phyloP scores from a whole-genome alignment of 2,797 vertebrate genomes.

The Notoglanidium macrostoma region DNA sequence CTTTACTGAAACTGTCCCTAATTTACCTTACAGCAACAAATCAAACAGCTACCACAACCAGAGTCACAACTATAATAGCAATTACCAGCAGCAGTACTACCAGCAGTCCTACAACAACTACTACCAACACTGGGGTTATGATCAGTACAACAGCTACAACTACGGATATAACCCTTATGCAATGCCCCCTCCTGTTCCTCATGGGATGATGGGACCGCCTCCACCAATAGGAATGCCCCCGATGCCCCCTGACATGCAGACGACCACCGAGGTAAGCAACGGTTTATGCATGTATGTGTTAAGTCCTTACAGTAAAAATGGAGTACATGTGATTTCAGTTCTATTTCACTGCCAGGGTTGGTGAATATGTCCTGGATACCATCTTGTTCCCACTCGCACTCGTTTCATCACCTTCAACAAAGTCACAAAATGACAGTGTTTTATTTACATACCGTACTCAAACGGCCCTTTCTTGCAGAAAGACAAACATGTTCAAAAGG shows the following conservation, averaged over 20 bases:
- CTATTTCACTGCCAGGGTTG: not conserved
- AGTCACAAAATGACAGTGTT: not conserved
- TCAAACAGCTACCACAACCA: constrained; percentile 78
- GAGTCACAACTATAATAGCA: constrained; percentile 74
- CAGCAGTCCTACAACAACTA: constrained; percentile 72
- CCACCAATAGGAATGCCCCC: constrained; percentile 77
- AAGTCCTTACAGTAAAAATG: not conserved
- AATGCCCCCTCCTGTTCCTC: constrained; percentile 77
- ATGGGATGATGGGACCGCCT: constrained; percentile 75
- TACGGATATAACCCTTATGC: constrained; percentile 75
- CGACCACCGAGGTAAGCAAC: constrained; percentile 76
- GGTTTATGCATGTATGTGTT: not conserved
- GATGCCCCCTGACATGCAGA: constrained; percentile 72
- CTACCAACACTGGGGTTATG: constrained; percentile 85
- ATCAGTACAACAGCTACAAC: constrained; percentile 80
- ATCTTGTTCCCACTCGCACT: not conserved
- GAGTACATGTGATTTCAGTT: not conserved
- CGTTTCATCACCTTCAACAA: not conserved
- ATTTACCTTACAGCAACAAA: constrained; percentile 73
- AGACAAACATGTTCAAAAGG: not conserved
- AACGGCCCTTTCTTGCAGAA: no score
- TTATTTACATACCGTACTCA: not conserved
- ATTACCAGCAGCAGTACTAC: constrained; percentile 75
- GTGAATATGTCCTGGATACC: not conserved
- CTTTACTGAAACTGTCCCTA: not conserved